A percentile compares a stretch with the other conserved stretches of the same genome.
These are phyloP conservation scores for Malurus elegans DNA, from an alignment of 2,113 vertebrate species.

Conservation along the genomic window DNA sequence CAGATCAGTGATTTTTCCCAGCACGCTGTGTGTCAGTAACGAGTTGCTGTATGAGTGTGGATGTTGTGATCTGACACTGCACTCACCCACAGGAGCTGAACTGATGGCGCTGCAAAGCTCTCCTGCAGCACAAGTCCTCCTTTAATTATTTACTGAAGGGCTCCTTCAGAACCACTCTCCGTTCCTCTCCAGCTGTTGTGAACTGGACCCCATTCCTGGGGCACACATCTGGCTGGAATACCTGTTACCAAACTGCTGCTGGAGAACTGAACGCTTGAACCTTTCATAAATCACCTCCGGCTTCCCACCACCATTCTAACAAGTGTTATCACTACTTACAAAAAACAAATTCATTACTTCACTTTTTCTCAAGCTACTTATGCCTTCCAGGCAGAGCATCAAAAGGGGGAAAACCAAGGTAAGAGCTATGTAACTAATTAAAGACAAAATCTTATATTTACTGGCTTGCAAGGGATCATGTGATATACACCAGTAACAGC, in stretches of 20 bases:
- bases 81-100: neutral
- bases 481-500: neutral
- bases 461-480: neutral
- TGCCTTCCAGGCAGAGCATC: neutral
- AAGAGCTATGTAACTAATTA: neutral
- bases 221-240: neutral
- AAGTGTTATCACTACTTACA: accelerated
- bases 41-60: neutral
- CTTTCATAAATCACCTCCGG: neutral
- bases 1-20: neutral
- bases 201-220: accelerated
- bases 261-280: neutral
- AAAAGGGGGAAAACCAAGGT: neutral
- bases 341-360: neutral
- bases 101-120: neutral
- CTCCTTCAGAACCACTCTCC: neutral
- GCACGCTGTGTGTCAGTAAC: neutral
- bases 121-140: neutral
- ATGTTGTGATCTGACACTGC: neutral
- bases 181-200: neutral
- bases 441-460: neutral
- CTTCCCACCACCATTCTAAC: neutral
- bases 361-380: neutral
- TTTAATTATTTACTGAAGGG: neutral
- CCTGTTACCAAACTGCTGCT: neutral